These are phyloP conservation scores for Sinonovacula constricta DNA, from an alignment of 1,140 invertebrate species.

Conservation along the genomic window DNA sequence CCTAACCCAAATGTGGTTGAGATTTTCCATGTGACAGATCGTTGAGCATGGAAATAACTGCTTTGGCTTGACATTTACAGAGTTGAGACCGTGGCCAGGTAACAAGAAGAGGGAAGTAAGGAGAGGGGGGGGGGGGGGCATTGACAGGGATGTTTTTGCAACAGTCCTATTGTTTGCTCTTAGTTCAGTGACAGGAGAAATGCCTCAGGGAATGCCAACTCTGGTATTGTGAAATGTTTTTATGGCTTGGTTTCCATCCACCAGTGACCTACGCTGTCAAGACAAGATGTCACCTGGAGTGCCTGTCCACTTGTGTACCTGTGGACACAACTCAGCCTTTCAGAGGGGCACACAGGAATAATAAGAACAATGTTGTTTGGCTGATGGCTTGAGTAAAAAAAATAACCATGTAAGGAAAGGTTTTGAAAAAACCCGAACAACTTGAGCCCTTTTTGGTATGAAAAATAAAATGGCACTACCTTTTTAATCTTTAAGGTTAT, in stretches of 20 bases:
- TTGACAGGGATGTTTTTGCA: background rate
- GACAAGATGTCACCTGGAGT: slow-evolving; percentile 5
- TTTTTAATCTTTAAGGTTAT: no score
- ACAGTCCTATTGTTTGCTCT: background rate
- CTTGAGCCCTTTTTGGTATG: no score
- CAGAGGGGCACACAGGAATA: no score
- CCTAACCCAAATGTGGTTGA: slow-evolving; percentile 8
- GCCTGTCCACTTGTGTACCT: no score
- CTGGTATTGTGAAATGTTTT: slow-evolving; percentile 27
- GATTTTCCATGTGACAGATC: slow-evolving; percentile 52
- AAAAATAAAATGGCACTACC: no score
- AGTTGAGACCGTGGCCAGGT: slow-evolving; percentile 20
- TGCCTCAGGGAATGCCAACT: slow-evolving; percentile 12
- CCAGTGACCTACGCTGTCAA: slow-evolving; percentile 13
- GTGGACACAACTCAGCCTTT: no score
- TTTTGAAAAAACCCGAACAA: no score
- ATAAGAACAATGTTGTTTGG: no score
- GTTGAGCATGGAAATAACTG: slow-evolving; percentile 12
- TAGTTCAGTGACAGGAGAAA: background rate
- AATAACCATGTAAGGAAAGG: no score
- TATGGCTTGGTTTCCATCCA: slow-evolving; percentile 19
- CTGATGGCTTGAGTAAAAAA: no score
- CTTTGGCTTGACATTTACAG: slow-evolving; percentile 37
- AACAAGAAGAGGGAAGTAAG: slow-evolving; percentile 4
- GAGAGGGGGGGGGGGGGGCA: background rate